These are phyloP conservation scores for Amphipoea oculea DNA, from an alignment of 2,888 invertebrate genomes.

Conservation along the genomic window DNA sequence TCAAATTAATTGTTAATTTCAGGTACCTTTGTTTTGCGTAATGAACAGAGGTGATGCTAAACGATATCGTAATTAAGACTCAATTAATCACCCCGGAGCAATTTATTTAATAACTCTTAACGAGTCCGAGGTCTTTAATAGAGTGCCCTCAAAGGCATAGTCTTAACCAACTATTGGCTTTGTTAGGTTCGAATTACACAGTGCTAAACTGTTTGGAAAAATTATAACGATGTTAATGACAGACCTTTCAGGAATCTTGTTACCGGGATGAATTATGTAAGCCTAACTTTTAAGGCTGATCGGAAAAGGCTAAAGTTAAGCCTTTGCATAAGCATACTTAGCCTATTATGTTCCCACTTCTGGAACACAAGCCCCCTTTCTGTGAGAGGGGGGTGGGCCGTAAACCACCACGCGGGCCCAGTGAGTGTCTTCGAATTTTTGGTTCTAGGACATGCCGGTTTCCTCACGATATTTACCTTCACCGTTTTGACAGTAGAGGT, in stretches of 20 bases:
- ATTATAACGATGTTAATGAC: conserved; percentile 35
- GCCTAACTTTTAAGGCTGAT: conserved; percentile 12
- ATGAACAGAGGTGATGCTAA: conserved; percentile 83
- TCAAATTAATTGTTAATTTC: conserved; percentile 59
- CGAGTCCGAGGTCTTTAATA: conserved; percentile 79
- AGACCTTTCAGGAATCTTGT: conserved; percentile 21
- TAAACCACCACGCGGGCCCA: not conserved
- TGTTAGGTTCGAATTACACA: conserved; percentile 53
- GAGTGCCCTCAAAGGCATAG: conserved; percentile 69
- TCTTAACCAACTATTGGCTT: conserved; percentile 63
- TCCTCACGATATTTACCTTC: not conserved
- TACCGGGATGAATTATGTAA: conserved; percentile 18
- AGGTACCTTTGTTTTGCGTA: conserved; percentile 70
- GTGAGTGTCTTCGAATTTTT: not conserved
- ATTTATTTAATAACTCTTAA: conserved; percentile 87
- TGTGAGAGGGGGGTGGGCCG: no score
- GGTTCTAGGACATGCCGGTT: not conserved
- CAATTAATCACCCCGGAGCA: conserved; percentile 86
- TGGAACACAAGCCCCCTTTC: not conserved
- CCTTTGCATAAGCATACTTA: not conserved
- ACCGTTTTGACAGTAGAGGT: not conserved
- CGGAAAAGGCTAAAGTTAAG: not conserved
- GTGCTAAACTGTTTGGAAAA: conserved; percentile 39
- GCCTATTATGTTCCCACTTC: not conserved
- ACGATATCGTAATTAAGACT: conserved; percentile 88